Evolutionary conservation across 2,797 vertebrate species (phyloP), one percentile per base, ranked within the genome.

Genomic region (Schizopygopsis pylzovi): DNA sequence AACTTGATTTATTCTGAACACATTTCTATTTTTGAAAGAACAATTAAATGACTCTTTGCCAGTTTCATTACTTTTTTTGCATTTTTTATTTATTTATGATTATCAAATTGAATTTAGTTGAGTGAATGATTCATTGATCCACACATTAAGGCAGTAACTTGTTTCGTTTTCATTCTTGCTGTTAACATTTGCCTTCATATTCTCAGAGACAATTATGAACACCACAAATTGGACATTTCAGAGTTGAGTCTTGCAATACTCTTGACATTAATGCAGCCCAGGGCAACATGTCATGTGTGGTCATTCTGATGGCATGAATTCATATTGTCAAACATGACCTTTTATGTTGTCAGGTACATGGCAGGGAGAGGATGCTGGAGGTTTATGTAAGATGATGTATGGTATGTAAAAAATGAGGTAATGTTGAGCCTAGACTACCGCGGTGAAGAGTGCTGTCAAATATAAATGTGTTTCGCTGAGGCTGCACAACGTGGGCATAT

Each of bases 301-400:
- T 39, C 25, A 52, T 81, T 28, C 65, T 52, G 25, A 68, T 49
- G 28, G 43, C 12, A 68, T 81, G 45, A 47, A 81, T 49, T 49
- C 20, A 33, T 68, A 12, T 49, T 9, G 43, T 37, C 43, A 65
- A 49, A 22, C 39, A 61, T 79, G 56, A 63, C 39, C 56, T 79
- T 78, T 79, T 79, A 28, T 63, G 39, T 45, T 63, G 56, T 63
- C 39, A 79, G 37, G 22, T 67, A 68, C 63, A 68, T 68, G 6
- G 28, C 63, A 81, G 4, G 20, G 7, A 56, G 75, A 78, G 20
- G 52, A 59, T 1, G 6, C 33, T 59, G 33, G 33, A 68, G 79
- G 61, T 68, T 81, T 81, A 37, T 81, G 20, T 81, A 39, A 81
- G 20, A 68, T 52, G 25, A 39, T 81, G 79, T 68, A 49, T 81